phyloP scores from a whole-genome alignment of 2,888 invertebrate species.

The Noctua fimbriata region DNA sequence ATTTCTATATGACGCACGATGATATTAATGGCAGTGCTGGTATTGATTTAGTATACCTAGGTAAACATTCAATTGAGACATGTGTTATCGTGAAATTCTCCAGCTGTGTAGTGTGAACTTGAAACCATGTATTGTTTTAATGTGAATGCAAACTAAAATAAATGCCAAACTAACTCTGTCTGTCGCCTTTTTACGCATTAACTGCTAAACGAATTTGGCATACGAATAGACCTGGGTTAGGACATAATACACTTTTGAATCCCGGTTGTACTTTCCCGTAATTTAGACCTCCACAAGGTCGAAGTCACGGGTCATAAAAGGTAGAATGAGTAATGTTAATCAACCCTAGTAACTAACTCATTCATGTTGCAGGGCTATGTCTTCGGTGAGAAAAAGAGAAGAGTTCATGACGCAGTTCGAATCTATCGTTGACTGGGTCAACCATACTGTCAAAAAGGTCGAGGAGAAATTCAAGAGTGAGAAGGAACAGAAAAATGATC shows the following conservation, averaged over 20 bases:
- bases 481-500: constrained; percentile 80
- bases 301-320: background rate
- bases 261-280: background rate
- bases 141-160: background rate
- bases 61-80: background rate
- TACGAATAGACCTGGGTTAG: background rate
- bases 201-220: background rate
- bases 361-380: constrained; percentile 93
- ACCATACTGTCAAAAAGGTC: constrained; percentile 95
- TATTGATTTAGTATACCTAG: background rate
- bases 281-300: background rate
- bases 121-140: background rate
- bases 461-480: constrained; percentile 87
- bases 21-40: constrained; percentile 1
- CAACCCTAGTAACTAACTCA: background rate
- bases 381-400: constrained; percentile 94
- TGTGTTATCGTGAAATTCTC: background rate
- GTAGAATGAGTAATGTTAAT: background rate
- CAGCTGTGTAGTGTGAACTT: constrained; percentile 9
- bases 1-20: constrained; percentile 12
- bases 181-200: background rate
- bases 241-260: background rate
- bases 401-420: constrained; percentile 98
- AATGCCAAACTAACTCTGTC: background rate
- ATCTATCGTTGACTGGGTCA: constrained; percentile 96